Percentiles rank a stretch among this genome's conserved stretches.
Conservation (phyloP, 2,888 invertebrate genomes). For the Diploptera punctata region DNA sequence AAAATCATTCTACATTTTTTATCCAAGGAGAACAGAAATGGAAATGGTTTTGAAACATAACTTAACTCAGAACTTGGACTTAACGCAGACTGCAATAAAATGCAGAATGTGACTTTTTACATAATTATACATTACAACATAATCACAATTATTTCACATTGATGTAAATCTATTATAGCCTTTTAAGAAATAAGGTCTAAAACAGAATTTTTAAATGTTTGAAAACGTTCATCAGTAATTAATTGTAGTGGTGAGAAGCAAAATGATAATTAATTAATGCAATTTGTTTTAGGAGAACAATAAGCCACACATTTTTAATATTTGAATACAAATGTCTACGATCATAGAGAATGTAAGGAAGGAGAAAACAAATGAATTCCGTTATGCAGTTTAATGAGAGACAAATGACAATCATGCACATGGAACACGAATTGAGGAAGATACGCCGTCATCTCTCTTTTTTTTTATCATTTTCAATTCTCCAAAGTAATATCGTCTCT, state of each 20-base stretch:
- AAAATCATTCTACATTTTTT: constrained; percentile 32
- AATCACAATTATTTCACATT: too few species aligned
- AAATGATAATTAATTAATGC: constrained; percentile 19
- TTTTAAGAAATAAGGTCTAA: constrained; percentile 7
- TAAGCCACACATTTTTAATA: constrained; percentile 19
- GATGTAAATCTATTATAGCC: neutral
- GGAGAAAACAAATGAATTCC: neutral
- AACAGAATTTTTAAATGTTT: neutral
- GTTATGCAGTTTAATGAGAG: constrained; percentile 2
- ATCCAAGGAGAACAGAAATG: constrained; percentile 24
- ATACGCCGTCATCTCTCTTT: neutral
- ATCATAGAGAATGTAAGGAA: constrained; percentile 4
- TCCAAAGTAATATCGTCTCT: neutral
- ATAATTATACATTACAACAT: too few species aligned
- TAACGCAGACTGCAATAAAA: neutral
- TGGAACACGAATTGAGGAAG: constrained; percentile 8
- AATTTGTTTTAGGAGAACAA: constrained; percentile 14
- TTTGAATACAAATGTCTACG: constrained; percentile 18
- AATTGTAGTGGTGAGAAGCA: constrained; percentile 20
- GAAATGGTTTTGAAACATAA: constrained; percentile 24
- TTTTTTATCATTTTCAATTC: neutral
- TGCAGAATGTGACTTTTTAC: too few species aligned
- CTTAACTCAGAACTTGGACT: constrained; percentile 10
- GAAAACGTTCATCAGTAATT: constrained; percentile 18
- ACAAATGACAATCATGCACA: constrained; percentile 23